Conservation (phyloP, 2,888 invertebrate species). For the Ferdinandea cuprea region DNA sequence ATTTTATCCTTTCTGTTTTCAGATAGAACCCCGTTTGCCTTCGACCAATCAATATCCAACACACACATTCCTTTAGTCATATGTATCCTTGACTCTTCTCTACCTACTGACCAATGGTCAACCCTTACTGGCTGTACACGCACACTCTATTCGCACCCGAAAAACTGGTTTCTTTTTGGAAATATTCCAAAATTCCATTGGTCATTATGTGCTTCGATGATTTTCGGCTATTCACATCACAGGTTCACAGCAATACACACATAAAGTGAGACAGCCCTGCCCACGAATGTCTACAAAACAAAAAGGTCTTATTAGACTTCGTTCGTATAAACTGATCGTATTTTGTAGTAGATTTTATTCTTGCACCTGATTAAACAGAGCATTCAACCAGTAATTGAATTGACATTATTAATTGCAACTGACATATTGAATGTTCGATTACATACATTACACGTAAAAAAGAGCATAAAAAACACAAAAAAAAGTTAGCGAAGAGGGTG, state of each 20-base stretch:
- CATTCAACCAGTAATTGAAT: conserved; percentile 53
- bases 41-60: conserved; percentile 69
- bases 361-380: conserved; percentile 66
- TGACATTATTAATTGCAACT: conserved; percentile 67
- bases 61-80: conserved; percentile 63
- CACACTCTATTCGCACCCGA: conserved; percentile 65
- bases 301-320: conserved; percentile 58
- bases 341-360: conserved; percentile 41
- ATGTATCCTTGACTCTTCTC: conserved; percentile 60
- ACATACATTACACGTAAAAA: conserved; percentile 16
- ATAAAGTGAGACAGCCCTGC: conserved; percentile 55
- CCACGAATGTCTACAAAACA: conserved; percentile 48
- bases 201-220: conserved; percentile 46
- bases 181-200: conserved; percentile 71
- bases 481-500: conserved; percentile 27
- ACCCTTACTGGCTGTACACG: conserved; percentile 65
- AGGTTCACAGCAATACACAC: conserved; percentile 7
- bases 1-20: conserved; percentile 44
- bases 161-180: conserved; percentile 67
- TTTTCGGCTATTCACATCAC: conserved; percentile 36
- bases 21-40: conserved; percentile 3
- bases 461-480: conserved; percentile 10
- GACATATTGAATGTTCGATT: conserved; percentile 68
- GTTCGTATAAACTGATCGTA: not conserved
- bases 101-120: conserved; percentile 72